Evolutionary conservation across 1,140 invertebrate species (phyloP), one percentile per base, ranked within the genome.

Genomic region (Medauroidea extradentata): DNA sequence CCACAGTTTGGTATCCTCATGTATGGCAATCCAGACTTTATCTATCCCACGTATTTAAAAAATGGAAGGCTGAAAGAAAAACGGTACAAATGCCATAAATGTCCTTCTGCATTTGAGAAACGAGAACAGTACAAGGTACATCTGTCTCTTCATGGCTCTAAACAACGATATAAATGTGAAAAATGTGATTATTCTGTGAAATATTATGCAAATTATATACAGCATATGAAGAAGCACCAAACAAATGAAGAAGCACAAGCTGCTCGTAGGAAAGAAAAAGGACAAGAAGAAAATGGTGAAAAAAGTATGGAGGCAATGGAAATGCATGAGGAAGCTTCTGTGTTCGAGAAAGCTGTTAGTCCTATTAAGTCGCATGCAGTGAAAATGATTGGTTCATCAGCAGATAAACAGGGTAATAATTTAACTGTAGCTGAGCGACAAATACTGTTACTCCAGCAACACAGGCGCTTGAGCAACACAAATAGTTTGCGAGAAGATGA

Each of bases 171-270:
- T 72, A 86, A 84, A 59, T 95, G 93, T 75, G 84, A 89, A 59
- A 81, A 84, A 4, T 95, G 93, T 72, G 91, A 94, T 74, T 95
- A 94, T 73, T 90, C 90, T 1, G 91, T 94, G 0, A 90, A 89
- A 64, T 90, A 90, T 72, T 90, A 88, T 62, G 88, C 89, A 0
- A 92, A 91, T 73, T 89, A 88, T 65, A 81, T 85, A 14, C 89
- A 91, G 68, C 90, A 93, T 67, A 75, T 87, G 67, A 84, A 83
- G 43, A 88, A 91, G 67, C 90, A 93, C 72, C 81, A 85, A 65
- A 83, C 81, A 58, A 86, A 84, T 65, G 83, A 83, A n/a, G 81
- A 85, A 64, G 83, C 83, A 2, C 80, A 83, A 61, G 82, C 81
- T 0, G 80, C 80, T 13, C 51, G 57, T 14, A 57, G 58, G 42